Base-by-base conservation (phyloP, 2,888 invertebrate genomes). In the Ganaspis brasiliensis region DNA sequence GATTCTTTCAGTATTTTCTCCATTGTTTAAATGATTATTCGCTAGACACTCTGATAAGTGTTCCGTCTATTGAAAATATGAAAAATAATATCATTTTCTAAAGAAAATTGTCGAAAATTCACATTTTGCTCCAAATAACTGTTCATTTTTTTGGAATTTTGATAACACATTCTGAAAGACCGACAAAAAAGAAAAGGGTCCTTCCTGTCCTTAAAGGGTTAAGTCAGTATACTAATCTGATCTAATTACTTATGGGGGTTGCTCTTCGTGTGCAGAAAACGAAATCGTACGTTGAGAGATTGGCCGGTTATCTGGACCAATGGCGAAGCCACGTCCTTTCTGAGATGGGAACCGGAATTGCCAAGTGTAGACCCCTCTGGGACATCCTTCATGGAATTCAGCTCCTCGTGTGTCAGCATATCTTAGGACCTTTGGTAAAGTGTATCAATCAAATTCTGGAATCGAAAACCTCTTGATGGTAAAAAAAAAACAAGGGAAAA, bases 301-400 rank as follows among this genome's bases (percentile, higher is more conserved):
- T 96, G 75, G 92, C 94, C 52, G 93, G 93, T 24, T 96, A 96
- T 87, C 91, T 95, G 79, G 94, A 95, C 31, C 94, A 94, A 78
- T 95, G 95, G 93, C 92, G 95, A 2, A 93, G 93, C 16, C 94
- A 96, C 86, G 95, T 95, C 71, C 91, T 95, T 14, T 89, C 92
- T 12, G 94, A 95, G 56, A 93, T 95, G 40, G 93, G 93, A 1
- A 93, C 93, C 74, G 94, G 94, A 72, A 94, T 95, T 4, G 95
- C 95, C 5, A 94, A 94, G 71, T 96, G 96, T 89, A 93, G 94
- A 1, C 96, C 96, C 0, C 92, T 97, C 52, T 96, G 95, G 92
- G 93, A 95, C 59, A 94, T 96, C 40, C 95, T 94, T 84, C 93
- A 95, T 82, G 95, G 95, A 31, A 92, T 94, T 21, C 93, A 96